Base-by-base conservation (phyloP, 2,888 invertebrate genomes). In the Tetropium fuscum region DNA sequence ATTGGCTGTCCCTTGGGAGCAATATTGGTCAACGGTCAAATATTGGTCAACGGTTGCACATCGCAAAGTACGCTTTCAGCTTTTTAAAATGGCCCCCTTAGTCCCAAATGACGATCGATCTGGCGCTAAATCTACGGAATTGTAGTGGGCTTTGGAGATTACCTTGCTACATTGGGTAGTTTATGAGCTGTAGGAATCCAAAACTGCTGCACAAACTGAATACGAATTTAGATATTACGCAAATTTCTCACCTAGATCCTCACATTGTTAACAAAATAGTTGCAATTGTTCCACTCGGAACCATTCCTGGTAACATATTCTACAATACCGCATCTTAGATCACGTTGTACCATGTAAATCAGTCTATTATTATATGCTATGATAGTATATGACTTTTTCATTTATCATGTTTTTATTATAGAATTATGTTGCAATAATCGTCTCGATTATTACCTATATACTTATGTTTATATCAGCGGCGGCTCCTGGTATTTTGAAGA, bases 21-120 rank as follows among this genome's bases (percentile, higher is more conserved):
- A 70, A 74, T 80, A 64, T 58, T n/a, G n/a, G n/a, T n/a, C n/a
- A n/a, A n/a, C n/a, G n/a, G n/a, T n/a, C n/a, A n/a, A n/a, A n/a
- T n/a, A n/a, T n/a, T n/a, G 67, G 67, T 69, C 69, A 72, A 74
- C 76, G 74, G 75, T 76, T 77, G 74, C 78, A 73, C 74, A 73
- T 70, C 76, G 74, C 77, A 81, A 81, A 81, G 80, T 80, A 81
- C 81, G 81, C 80, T 80, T 80, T 80, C 80, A 81, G 81, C 80
- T 80, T 81, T 81, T 81, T 80, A 80, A 81, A 81, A 80, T 75
- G 76, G 78, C 73, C 78, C 80, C 81, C 81, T 79, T 79, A 79
- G 79, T 74, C 78, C 79, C 80, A 80, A 81, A 81, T 80, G 80
- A 80, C 81, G 78, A 77, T 78, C 80, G 79, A 80, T 80, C 78